Percentiles rank a stretch among this genome's conserved stretches.
Evolutionary conservation across 2,113 vertebrate species (phyloP).

Genomic region (Psilopogon haemacephalus): DNA sequence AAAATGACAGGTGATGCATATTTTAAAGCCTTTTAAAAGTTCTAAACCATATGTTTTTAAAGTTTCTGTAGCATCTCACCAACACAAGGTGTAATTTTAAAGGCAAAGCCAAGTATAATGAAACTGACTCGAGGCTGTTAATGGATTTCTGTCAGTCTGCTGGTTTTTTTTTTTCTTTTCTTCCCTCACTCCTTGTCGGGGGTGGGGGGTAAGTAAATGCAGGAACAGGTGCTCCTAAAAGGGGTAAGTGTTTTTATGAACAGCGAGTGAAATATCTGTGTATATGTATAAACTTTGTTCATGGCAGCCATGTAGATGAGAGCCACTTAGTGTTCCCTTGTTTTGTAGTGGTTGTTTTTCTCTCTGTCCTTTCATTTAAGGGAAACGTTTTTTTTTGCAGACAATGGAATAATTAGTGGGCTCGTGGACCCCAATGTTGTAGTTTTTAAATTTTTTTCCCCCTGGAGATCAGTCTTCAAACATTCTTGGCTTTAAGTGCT

Average conservation of each 20-base stretch:
- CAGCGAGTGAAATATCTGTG: neutral
- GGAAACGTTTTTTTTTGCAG: neutral
- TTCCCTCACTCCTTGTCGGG: neutral
- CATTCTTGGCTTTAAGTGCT: conserved; percentile 54
- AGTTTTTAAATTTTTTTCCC: conserved; percentile 1
- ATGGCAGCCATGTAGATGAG: neutral
- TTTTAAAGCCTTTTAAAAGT: neutral
- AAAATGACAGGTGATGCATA: fast-evolving
- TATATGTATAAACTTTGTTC: neutral
- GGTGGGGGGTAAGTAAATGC: neutral
- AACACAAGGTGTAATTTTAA: neutral
- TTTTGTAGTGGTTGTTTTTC: neutral
- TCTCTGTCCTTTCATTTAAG: neutral
- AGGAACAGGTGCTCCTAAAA: conserved; percentile 16
- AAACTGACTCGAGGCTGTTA: neutral
- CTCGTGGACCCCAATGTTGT: neutral
- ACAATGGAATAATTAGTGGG: conserved; percentile 27
- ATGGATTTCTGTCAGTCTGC: neutral
- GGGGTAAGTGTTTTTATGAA: neutral
- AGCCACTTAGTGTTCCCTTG: neutral
- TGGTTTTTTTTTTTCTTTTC: neutral
- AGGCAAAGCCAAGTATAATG: neutral
- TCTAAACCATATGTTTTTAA: neutral
- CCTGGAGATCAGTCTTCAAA: neutral
- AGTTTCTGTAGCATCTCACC: fast-evolving